These are phyloP conservation scores for Stegastes partitus DNA, from an alignment of 2,113 vertebrate genomes.

Conservation along the genomic window DNA sequence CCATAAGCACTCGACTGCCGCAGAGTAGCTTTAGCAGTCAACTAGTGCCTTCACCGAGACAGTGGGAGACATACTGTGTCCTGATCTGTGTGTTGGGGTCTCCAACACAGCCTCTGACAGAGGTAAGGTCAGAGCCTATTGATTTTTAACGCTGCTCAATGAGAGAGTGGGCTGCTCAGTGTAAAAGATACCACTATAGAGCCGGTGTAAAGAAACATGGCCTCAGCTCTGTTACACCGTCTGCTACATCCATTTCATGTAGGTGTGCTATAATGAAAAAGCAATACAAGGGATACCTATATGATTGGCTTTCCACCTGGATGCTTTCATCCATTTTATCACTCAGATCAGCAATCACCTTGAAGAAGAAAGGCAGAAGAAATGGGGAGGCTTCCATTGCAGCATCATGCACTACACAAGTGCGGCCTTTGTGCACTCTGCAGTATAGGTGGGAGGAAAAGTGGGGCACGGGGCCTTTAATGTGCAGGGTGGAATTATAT, in stretches of 20 bases:
- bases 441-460: conserved; percentile 81
- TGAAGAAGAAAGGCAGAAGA: conserved; percentile 64
- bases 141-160: conserved; percentile 78
- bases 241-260: conserved; percentile 70
- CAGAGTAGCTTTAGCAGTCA: conserved; percentile 37
- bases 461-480: conserved; percentile 86
- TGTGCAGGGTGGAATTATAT: conserved; percentile 89
- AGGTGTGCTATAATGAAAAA: conserved; percentile 70
- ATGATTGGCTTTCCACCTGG: conserved; percentile 77
- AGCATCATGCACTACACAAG: conserved; percentile 14
- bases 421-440: conserved; percentile 59
- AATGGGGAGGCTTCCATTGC: conserved; percentile 41
- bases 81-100: conserved; percentile 65
- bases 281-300: conserved; percentile 63
- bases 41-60: conserved; percentile 40
- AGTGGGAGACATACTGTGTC: conserved; percentile 56
- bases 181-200: conserved; percentile 60
- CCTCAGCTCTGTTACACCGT: conserved; percentile 57
- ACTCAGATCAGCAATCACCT: conserved; percentile 75
- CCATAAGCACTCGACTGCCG: conserved; percentile 13
- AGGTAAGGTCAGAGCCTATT: conserved; percentile 82
- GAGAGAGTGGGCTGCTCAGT: conserved; percentile 58
- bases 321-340: conserved; percentile 75
- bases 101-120: conserved; percentile 71
- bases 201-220: conserved; percentile 55